These are phyloP conservation scores for zebrafish (Danio rerio) DNA, from an alignment of 2,113 vertebrate genomes.

Conservation along the genomic window GRCz12tu NC_133180.1:44291001-44291500, in stretches of 20 bases:
- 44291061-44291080: conserved; percentile 44
- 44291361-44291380: background rate
- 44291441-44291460: no score
- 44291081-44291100: conserved; percentile 55
- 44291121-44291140: conserved; percentile 40
- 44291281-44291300: background rate
- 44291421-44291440: background rate
- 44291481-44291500: no score
- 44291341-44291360: conserved; percentile 48
- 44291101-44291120: conserved; percentile 3
- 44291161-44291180: conserved; percentile 32
- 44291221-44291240: background rate
- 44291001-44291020: conserved; percentile 42
- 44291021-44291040: conserved; percentile 43
- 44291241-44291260: background rate
- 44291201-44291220: background rate
- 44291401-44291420: background rate
- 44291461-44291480: no score
- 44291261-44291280: background rate
- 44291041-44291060: conserved; percentile 49
- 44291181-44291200: conserved; percentile 16
- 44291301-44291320: background rate
- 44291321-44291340: conserved; percentile 33
- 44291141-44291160: conserved; percentile 24
- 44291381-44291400: background rate